Evolutionary conservation across 2,888 invertebrate species (phyloP).

Genomic region (Acanthosepion esculentum): DNA sequence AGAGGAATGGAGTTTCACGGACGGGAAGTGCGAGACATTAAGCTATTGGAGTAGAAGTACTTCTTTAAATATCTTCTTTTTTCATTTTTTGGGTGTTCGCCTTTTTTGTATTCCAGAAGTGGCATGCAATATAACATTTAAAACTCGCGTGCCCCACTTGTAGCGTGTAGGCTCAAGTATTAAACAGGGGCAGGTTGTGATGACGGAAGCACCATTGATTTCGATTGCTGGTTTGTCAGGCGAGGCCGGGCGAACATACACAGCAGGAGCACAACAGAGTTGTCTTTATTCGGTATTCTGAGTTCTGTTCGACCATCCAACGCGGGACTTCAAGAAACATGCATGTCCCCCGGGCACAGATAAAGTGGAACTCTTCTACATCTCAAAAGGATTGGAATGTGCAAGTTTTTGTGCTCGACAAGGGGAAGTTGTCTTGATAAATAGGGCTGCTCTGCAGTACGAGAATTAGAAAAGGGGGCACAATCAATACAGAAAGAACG

Average conservation of each 20-base stretch:
- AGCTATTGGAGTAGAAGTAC: no score
- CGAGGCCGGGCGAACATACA: neutral
- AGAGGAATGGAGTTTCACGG: no score
- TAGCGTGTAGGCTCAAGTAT: neutral
- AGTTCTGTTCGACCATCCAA: neutral
- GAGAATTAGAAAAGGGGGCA: neutral
- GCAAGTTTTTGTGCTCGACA: neutral
- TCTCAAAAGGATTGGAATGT: neutral
- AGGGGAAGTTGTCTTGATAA: neutral
- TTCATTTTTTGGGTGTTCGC: neutral
- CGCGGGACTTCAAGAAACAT: neutral
- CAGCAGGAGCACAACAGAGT: neutral
- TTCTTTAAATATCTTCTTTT: neutral
- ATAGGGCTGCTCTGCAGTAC: neutral
- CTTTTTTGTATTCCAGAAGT: neutral
- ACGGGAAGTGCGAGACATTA: no score
- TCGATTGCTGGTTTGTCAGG: neutral
- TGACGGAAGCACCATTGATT: neutral
- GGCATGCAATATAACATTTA: neutral
- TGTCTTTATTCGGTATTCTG: neutral
- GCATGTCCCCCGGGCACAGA: no score
- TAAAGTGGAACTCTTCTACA: neutral
- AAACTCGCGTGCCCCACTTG: conserved; percentile 8
- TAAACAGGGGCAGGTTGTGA: neutral
- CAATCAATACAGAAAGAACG: neutral